Conservation (phyloP, 2,797 vertebrate species). For the Pampus argenteus region DNA sequence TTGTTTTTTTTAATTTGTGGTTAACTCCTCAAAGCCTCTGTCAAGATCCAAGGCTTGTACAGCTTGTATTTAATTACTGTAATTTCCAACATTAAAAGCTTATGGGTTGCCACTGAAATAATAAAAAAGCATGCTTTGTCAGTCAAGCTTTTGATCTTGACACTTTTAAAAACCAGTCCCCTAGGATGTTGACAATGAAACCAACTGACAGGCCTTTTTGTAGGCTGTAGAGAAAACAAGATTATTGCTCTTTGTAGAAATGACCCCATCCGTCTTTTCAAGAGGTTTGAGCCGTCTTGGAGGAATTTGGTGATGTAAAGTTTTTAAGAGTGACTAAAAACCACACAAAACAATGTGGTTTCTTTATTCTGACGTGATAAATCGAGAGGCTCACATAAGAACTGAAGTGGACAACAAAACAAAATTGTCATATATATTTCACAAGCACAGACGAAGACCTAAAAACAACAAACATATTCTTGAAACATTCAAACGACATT, state of each 20-base stretch:
- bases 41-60: conserved; percentile 86
- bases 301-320: conserved; percentile 66
- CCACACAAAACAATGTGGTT: conserved; percentile 41
- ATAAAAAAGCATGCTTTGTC: conserved; percentile 78
- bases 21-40: conserved; percentile 84
- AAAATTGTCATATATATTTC: conserved; percentile 18
- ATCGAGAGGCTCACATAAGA: conserved; percentile 17
- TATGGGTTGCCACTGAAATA: conserved; percentile 75
- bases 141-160: conserved; percentile 86
- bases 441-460: conserved; percentile 12
- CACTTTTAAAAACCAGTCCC: conserved; percentile 85
- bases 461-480: not conserved
- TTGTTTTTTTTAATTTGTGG: conserved; percentile 71
- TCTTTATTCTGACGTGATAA: conserved; percentile 35
- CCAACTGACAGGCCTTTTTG: conserved; percentile 80
- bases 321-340: conserved; percentile 47
- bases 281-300: conserved; percentile 65
- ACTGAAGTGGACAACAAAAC: conserved; percentile 29
- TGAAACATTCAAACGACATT: conserved; percentile 12
- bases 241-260: conserved; percentile 78
- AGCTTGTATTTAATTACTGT: conserved; percentile 84
- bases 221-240: conserved; percentile 73
- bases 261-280: conserved; percentile 75
- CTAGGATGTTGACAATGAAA: conserved; percentile 82
- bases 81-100: conserved; percentile 84